A percentile compares a stretch with the other conserved stretches of the same genome.
These are phyloP conservation scores for Paramisgurnus dabryanus DNA, from an alignment of 2,113 vertebrate genomes.

Conservation along the genomic window DNA sequence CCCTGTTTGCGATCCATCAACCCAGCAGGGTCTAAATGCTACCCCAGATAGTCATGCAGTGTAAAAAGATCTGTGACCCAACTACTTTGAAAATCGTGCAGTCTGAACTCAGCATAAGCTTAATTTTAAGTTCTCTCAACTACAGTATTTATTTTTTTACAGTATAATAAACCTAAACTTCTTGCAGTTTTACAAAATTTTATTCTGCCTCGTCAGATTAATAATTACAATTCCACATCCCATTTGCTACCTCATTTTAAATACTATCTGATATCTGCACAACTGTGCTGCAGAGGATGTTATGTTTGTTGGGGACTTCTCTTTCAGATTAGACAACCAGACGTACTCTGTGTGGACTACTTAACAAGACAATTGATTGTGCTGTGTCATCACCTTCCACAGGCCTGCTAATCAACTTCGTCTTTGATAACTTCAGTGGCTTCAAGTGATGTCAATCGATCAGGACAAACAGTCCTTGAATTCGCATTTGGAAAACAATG, in stretches of 20 bases:
- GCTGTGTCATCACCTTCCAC: conserved; percentile 54
- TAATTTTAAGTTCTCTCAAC: no score
- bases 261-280: background rate
- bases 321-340: conserved; percentile 45
- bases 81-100: no score
- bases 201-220: background rate
- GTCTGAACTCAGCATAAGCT: no score
- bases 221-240: background rate
- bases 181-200: no score
- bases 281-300: background rate
- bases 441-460: conserved; percentile 60
- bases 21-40: no score
- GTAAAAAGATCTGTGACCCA: no score
- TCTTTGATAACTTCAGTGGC: conserved; percentile 54
- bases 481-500: conserved; percentile 47
- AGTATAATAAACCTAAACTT: no score
- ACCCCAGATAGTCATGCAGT: no score
- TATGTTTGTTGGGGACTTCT: conserved; percentile 9
- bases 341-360: conserved; percentile 33
- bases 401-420: conserved; percentile 44
- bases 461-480: conserved; percentile 57
- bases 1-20: no score
- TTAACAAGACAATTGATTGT: conserved; percentile 52
- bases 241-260: background rate
- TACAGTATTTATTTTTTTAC: no score